These are phyloP conservation scores for Pedicia rivosa DNA, from an alignment of 2,888 invertebrate species.

Conservation along the genomic window DNA sequence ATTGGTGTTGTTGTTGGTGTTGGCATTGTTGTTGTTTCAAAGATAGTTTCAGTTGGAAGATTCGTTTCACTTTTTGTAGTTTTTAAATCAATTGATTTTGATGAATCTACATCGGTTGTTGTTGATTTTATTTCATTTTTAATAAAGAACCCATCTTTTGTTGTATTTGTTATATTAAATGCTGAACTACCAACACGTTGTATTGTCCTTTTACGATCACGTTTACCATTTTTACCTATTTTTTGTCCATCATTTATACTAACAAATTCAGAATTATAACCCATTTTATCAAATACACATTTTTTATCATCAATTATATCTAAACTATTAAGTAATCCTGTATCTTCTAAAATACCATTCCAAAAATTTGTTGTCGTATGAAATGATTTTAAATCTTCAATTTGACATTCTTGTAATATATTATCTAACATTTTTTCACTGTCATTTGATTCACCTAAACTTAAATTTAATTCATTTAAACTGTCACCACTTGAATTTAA, in stretches of 20 bases:
- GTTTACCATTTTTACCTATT: slow-evolving; percentile 4
- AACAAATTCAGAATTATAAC: background rate
- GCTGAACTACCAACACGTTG: background rate
- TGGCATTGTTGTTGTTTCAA: slow-evolving; percentile 19
- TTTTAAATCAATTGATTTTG: slow-evolving; percentile 6
- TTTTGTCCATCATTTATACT: slow-evolving; percentile 1
- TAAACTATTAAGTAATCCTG: slow-evolving; percentile 13
- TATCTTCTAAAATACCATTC: slow-evolving; percentile 30
- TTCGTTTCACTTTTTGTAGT: background rate
- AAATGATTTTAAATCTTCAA: slow-evolving; percentile 28
- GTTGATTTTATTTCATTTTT: background rate
- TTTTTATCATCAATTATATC: slow-evolving; percentile 10
- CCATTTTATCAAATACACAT: slow-evolving; percentile 1
- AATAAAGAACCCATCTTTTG: background rate
- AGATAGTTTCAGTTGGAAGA: slow-evolving; percentile 15
- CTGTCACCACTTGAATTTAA: slow-evolving; percentile 30
- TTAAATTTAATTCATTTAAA: slow-evolving; percentile 26
- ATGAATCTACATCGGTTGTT: slow-evolving; percentile 6
- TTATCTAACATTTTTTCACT: slow-evolving; percentile 30
- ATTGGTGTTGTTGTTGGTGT: slow-evolving; percentile 16
- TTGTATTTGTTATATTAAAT: background rate
- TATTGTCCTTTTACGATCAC: background rate
- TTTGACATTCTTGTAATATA: slow-evolving; percentile 29
- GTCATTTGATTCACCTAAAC: slow-evolving; percentile 21
- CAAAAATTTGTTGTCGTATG: slow-evolving; percentile 30